Percentiles rank a stretch among this genome's conserved stretches.
These are phyloP conservation scores for Bufo gargarizans DNA, from an alignment of 2,113 vertebrate genomes.

Conservation along the genomic window DNA sequence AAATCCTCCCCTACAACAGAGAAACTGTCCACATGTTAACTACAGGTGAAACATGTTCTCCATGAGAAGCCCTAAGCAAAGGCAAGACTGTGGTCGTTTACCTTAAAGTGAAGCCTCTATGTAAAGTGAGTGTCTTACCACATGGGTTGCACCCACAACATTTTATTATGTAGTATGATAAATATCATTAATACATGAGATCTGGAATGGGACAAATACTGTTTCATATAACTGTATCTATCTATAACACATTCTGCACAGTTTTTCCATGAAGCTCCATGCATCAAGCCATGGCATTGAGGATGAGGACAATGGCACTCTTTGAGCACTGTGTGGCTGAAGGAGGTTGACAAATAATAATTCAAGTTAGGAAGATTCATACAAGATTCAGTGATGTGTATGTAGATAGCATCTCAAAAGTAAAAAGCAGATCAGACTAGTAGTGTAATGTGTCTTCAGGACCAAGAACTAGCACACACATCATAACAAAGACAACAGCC, in stretches of 20 bases:
- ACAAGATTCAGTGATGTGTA: conserved; percentile 48
- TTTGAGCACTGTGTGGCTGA: background rate
- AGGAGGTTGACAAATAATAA: conserved; percentile 34
- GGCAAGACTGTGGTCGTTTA: too few relatives aligned
- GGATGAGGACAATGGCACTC: background rate
- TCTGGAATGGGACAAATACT: background rate
- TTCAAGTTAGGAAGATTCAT: conserved; percentile 14
- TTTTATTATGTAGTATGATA: background rate
- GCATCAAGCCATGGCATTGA: background rate
- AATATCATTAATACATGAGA: background rate
- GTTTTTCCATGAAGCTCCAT: background rate
- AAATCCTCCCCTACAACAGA: too few relatives aligned
- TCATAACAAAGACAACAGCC: background rate
- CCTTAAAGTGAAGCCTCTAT: background rate
- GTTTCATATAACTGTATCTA: background rate
- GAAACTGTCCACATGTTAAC: too few relatives aligned
- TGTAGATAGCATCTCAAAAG: conserved; percentile 27
- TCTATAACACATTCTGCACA: background rate
- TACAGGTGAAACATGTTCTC: background rate
- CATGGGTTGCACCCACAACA: too few relatives aligned
- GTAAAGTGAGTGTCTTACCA: background rate
- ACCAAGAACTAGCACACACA: background rate
- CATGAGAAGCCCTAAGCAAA: too few relatives aligned
- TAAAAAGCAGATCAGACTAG: background rate
- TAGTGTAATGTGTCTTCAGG: conserved; percentile 1